A percentile compares a stretch with the other conserved stretches of the same genome.
Conservation (phyloP, 35 echinoderm and acorn worm species). For the Stichopus chloronotus region DNA sequence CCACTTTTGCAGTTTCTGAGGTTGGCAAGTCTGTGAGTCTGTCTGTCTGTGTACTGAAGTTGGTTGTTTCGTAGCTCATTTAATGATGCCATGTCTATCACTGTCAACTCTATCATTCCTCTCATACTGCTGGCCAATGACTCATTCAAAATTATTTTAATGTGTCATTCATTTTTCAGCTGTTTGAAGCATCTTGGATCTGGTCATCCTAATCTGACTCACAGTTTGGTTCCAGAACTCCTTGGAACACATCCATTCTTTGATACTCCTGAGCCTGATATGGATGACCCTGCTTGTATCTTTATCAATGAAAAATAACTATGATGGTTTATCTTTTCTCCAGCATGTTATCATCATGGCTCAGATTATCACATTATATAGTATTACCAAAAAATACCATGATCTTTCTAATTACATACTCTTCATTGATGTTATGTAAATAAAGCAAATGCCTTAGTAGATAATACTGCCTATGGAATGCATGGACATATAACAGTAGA, state of each 20-base stretch:
- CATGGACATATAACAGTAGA: too few species aligned
- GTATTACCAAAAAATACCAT: not conserved
- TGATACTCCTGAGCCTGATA: conserved; percentile 97
- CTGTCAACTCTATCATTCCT: too few species aligned
- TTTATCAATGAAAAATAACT: conserved; percentile 16
- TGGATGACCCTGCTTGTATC: conserved; percentile 99
- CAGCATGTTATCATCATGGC: not conserved
- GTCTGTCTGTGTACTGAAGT: too few species aligned
- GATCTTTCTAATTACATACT: not conserved
- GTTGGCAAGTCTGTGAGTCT: not conserved
- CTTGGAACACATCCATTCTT: conserved; percentile 98
- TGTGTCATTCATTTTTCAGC: conserved; percentile 32
- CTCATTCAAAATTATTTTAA: too few species aligned
- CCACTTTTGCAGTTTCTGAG: not conserved
- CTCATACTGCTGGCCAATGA: too few species aligned
- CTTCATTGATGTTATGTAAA: too few species aligned
- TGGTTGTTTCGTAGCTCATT: too few species aligned
- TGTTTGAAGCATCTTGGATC: conserved; percentile 87
- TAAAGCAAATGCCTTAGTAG: too few species aligned
- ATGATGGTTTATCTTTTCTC: too few species aligned
- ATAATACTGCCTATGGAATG: too few species aligned
- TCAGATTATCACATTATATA: not conserved
- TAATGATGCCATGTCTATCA: too few species aligned
- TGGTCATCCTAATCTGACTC: conserved; percentile 78
- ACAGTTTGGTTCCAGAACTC: conserved; percentile 88